Evolutionary conservation across 2,113 vertebrate species (phyloP), one percentile per base, ranked within the genome.

Genomic region (Oncorhynchus tshawytscha): DNA sequence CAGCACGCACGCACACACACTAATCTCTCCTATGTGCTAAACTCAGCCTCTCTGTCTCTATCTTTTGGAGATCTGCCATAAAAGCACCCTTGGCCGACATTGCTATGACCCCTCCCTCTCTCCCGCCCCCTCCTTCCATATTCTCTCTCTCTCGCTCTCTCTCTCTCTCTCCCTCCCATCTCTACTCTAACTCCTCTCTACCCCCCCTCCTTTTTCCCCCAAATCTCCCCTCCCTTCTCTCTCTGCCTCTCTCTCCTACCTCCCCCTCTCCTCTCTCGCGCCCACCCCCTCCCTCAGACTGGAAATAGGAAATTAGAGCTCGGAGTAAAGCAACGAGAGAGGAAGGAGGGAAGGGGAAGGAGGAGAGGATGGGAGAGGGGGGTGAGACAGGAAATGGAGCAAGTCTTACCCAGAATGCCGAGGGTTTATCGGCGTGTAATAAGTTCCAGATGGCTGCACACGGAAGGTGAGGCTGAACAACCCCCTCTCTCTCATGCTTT

Each of bases 391-490:
- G 78, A 81, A 81, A 81, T 75, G 71, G 76, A 77, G 73, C 70
- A 59, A 27, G 57, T 73, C 70, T 72, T 64, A 74, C 65, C 65
- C 59, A 71, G 72, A 72, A 62, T 27, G 57, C 64, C 2, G n/a
- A 62, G 73, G 64, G 66, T 83, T 76, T 78, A 81, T 83, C 76
- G 27, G 62, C 77, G 66, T 85, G 73, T 86, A 87, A 91, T 91
- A 79, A 88, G 85, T 91, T 90, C 84, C 84, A 90, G 75, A 82
- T 86, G 87, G 87, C 79, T 87, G 72, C 79, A 79, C 72, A 81
- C 72, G 73, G 80, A 85, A 73, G 73, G 82, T 82, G 82, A 78
- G 24, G 78, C 72, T 13, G 67, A 71, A 73, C 24, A 22, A 54
- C 65, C 76, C 67, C 73, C 77, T 79, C 75, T 69, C 67, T 25